Evolutionary conservation across 1,140 invertebrate species (phyloP), one percentile per base, ranked within the genome.

Genomic region (Brachystomella parvula): DNA sequence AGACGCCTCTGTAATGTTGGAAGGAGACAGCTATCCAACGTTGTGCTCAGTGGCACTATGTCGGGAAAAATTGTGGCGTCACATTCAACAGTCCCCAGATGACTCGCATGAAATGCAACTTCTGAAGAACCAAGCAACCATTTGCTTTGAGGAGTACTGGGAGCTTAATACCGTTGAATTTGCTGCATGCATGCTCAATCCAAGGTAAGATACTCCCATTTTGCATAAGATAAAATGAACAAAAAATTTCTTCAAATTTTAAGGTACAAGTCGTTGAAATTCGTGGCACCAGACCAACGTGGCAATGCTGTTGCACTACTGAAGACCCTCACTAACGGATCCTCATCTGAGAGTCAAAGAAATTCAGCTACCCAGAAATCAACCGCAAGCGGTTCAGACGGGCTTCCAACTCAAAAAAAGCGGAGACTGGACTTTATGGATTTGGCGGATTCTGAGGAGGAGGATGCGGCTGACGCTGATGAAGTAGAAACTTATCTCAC

Each of bases 161-260:
- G 12, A 35, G 9, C 59, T 61, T 12, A n/a, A 61, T 15, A 29
- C 39, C 12, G 6, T 61, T 12, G 17, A 61, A 9, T 61, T n/a
- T 33, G 32, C 32, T 12, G 59, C 59, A 35, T 61, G 59, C 30
- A 61, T 33, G 17, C 59, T 61, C 28, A 28, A 61, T 61, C 59
- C 59, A 31, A 17, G 24, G 59, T 61, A 61, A 15, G 28, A 44
- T 61, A 12, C n/a, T 29, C 6, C 6, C 12, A 31, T 15, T 12
- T 9, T 15, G 6, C 9, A 33, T 44, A 28, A 15, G 28, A 12
- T 47, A 3, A 6, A 63, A 33, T 28, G 15, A 12, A 60, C 15
- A 19, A 60, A 60, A 30, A 24, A 17, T 26, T 26, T 15, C 31
- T 9, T 60, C 30, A 12, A 12, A 57, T 32, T 44, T 44, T 44